phyloP scores from a whole-genome alignment of 2,888 invertebrate species.

The Eurytoma californica region DNA sequence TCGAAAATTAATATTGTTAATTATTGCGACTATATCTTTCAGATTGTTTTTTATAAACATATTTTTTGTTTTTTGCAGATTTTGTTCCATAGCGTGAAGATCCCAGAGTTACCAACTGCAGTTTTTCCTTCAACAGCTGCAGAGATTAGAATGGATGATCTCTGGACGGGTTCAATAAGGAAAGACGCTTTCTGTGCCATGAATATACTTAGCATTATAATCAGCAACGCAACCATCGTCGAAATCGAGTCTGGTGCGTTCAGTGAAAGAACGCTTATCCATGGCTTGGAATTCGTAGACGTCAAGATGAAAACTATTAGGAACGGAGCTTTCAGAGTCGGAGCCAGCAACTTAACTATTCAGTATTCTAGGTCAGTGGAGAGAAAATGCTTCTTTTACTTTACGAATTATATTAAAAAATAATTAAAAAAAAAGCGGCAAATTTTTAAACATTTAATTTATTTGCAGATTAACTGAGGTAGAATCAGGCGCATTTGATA shows the following conservation, averaged over 20 bases:
- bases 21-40: no score
- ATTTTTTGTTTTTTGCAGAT: constrained; percentile 77
- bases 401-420: no score
- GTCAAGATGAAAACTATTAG: constrained; percentile 79
- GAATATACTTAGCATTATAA: constrained; percentile 79
- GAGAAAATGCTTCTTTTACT: not conserved
- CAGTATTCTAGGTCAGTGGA: constrained; percentile 79
- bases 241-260: constrained; percentile 81
- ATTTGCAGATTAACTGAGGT: constrained; percentile 80
- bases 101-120: constrained; percentile 79
- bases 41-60: not conserved
- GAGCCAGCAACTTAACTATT: constrained; percentile 81
- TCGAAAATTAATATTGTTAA: no score
- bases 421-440: not conserved
- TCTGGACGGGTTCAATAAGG: constrained; percentile 78
- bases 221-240: constrained; percentile 80
- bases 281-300: constrained; percentile 79
- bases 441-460: not conserved
- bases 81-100: constrained; percentile 79
- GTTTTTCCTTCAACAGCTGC: constrained; percentile 82
- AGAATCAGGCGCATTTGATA: constrained; percentile 80
- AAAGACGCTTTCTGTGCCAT: constrained; percentile 82
- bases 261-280: constrained; percentile 79
- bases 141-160: constrained; percentile 78
- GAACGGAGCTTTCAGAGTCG: constrained; percentile 80